Conservation (phyloP, 2,797 vertebrate species). For the Schizopygopsis malacanthus region DNA sequence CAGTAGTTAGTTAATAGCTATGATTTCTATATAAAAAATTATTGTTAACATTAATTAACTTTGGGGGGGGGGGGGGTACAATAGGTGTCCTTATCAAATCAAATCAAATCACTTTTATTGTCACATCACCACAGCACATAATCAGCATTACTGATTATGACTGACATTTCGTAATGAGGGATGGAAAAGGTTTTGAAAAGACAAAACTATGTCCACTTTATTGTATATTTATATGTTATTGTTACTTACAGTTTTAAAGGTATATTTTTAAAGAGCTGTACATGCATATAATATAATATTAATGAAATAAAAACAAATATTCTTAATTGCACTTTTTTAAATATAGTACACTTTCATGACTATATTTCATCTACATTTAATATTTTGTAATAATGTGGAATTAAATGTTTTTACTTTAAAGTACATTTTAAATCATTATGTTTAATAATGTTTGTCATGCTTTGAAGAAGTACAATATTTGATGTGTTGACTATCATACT, state of each 20-base stretch:
- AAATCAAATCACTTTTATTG: no score
- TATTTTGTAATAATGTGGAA: background rate
- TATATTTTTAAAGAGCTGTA: background rate
- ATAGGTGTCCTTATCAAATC: background rate
- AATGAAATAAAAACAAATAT: no score
- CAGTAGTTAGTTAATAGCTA: background rate
- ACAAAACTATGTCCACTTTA: background rate
- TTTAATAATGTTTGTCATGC: background rate
- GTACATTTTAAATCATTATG: background rate
- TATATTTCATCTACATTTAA: background rate
- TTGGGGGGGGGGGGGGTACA: no score
- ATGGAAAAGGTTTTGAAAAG: background rate
- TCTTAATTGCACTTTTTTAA: no score
- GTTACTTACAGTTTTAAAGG: background rate
- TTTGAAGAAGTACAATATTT: background rate
- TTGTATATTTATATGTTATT: no score
- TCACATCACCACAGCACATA: no score
- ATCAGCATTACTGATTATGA: background rate
- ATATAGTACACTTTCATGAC: background rate
- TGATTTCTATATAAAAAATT: background rate
- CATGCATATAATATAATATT: background rate
- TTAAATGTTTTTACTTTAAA: background rate
- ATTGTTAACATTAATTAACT: background rate
- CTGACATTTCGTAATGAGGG: background rate
- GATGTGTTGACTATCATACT: background rate